Evolutionary conservation across 2,888 invertebrate species (phyloP).

Genomic region (Drosophila paramelanica): DNA sequence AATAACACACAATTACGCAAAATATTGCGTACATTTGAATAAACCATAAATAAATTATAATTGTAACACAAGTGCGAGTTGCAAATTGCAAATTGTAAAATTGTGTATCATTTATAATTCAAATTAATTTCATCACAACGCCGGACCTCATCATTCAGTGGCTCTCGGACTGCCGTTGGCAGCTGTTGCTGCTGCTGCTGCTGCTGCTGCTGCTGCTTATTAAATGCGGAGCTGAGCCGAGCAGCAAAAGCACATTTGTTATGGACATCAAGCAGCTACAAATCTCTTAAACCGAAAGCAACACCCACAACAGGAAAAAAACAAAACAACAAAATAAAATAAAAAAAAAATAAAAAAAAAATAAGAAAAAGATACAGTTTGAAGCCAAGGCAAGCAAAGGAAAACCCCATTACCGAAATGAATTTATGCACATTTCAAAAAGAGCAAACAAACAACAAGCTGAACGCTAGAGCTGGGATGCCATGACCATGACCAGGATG

Average conservation of each 20-base stretch:
- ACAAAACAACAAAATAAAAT: neutral
- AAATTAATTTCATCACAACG: conserved; percentile 57
- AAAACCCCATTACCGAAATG: conserved; percentile 77
- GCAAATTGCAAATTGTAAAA: conserved; percentile 43
- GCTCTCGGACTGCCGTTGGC: conserved; percentile 45
- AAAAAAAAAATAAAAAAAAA: neutral
- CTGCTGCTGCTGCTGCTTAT: conserved; percentile 37
- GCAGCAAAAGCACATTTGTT: conserved; percentile 57
- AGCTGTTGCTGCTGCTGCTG: conserved; percentile 25
- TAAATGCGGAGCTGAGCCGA: conserved; percentile 40
- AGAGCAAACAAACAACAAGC: conserved; percentile 59
- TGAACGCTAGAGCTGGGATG: conserved; percentile 19
- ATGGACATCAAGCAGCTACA: conserved; percentile 53
- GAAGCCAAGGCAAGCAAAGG: conserved; percentile 43
- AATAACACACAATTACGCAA: neutral
- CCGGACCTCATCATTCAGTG: conserved; percentile 35
- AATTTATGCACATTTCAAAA: conserved; percentile 78
- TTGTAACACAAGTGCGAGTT: neutral
- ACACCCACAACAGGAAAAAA: conserved; percentile 36
- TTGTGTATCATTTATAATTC: conserved; percentile 52
- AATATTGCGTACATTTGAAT: neutral
- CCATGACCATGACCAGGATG: conserved; percentile 44
- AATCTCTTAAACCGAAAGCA: conserved; percentile 66
- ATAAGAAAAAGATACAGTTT: conserved; percentile 22
- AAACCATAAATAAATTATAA: conserved; percentile 29